phyloP scores from a whole-genome alignment of 92 coral and sea anemone species.

The Zoanthus sociatus region DNA sequence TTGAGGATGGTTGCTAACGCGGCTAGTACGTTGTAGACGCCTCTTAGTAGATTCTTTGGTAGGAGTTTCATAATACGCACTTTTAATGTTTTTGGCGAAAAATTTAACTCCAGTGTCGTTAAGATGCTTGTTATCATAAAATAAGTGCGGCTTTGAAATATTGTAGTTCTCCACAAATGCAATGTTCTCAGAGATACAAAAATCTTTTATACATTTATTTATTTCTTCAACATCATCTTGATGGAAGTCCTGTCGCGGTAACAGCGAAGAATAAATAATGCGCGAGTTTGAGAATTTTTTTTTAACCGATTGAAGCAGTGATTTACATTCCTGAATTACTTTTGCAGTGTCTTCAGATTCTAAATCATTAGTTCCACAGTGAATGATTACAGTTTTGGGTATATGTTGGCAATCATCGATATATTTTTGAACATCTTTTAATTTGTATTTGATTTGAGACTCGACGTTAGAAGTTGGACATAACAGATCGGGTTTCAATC shows the following conservation, averaged over 20 bases:
- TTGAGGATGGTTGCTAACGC: not conserved
- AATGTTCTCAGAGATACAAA: slow-evolving; percentile 31
- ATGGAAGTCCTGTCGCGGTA: slow-evolving; percentile 48
- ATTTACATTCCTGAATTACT: slow-evolving; percentile 31
- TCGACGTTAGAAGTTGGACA: slow-evolving; percentile 40
- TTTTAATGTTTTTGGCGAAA: slow-evolving; percentile 62
- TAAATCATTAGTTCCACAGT: slow-evolving; percentile 58
- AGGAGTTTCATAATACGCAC: slow-evolving; percentile 39
- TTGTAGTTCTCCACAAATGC: slow-evolving; percentile 33
- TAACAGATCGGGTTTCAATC: slow-evolving; percentile 30
- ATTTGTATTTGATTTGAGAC: slow-evolving; percentile 24
- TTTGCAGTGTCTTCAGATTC: slow-evolving; percentile 10
- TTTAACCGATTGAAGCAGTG: slow-evolving; percentile 18
- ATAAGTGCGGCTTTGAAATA: slow-evolving; percentile 30
- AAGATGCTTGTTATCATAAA: slow-evolving; percentile 46
- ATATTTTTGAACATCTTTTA: slow-evolving; percentile 18
- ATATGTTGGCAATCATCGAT: not conserved
- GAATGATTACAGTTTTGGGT: slow-evolving; percentile 47
- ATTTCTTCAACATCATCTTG: slow-evolving; percentile 23
- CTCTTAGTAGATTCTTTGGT: slow-evolving; percentile 42
- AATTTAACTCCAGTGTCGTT: slow-evolving; percentile 53
- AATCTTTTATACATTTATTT: slow-evolving; percentile 13
- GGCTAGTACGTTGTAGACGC: slow-evolving; percentile 9
- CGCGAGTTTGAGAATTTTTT: slow-evolving; percentile 20
- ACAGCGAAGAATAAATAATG: slow-evolving; percentile 52